These are phyloP conservation scores for Microctonus hyperodae DNA, from an alignment of 2,888 invertebrate species.

Conservation along the genomic window DNA sequence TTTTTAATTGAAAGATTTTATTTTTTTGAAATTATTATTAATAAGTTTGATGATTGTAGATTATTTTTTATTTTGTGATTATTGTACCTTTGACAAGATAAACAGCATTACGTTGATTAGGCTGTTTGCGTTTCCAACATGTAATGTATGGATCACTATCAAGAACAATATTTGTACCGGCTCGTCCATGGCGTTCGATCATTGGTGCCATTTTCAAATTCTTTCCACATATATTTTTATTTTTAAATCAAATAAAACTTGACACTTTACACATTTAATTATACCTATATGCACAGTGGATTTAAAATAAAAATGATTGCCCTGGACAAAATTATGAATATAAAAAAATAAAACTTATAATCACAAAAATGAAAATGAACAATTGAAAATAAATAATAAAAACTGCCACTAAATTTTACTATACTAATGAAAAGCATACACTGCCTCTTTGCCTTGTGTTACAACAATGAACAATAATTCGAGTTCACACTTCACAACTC, in stretches of 20 bases:
- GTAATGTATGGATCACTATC: slow-evolving; percentile 46
- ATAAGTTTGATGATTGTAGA: no score
- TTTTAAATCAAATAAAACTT: background rate
- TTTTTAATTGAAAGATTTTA: background rate
- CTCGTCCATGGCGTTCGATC: slow-evolving; percentile 42
- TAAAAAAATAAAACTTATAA: no score
- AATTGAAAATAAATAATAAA: no score
- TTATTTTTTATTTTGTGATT: background rate
- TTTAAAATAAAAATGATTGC: no score
- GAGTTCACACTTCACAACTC: no score
- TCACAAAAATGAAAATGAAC: no score
- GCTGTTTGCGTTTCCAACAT: slow-evolving; percentile 49
- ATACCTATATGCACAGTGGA: no score
- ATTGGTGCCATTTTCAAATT: slow-evolving; percentile 45
- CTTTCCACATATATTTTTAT: background rate
- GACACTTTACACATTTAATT: background rate
- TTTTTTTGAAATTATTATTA: background rate
- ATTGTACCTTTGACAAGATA: slow-evolving; percentile 36
- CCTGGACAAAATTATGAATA: no score
- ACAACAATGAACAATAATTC: no score
- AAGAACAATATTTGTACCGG: slow-evolving; percentile 32
- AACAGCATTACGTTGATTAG: slow-evolving; percentile 40
- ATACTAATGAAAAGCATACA: no score
- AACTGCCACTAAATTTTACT: no score
- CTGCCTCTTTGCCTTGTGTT: no score